Conservation (phyloP, 2,888 invertebrate species). For the Galeruca laticollis region DNA sequence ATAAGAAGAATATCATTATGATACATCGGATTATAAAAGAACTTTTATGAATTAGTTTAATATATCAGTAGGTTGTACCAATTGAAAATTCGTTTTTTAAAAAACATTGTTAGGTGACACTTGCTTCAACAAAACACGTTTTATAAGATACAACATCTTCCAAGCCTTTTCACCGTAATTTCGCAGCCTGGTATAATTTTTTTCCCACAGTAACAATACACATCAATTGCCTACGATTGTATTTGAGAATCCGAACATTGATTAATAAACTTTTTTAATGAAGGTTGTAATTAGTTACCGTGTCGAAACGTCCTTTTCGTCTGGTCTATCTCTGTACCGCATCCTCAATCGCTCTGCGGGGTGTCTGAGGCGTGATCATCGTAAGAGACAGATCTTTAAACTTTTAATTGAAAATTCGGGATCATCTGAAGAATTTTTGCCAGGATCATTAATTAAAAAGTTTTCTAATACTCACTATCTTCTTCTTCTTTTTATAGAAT, state of each 20-base stretch:
- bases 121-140: too few species aligned
- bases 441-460: slow-evolving; percentile 25
- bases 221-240: slow-evolving; percentile 60
- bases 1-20: too few species aligned
- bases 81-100: too few species aligned
- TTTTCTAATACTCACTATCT: slow-evolving; percentile 12
- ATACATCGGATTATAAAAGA: too few species aligned
- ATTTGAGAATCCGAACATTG: slow-evolving; percentile 65
- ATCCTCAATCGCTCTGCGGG: slow-evolving; percentile 26
- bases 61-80: too few species aligned
- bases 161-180: background rate
- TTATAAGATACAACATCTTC: background rate
- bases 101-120: too few species aligned
- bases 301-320: slow-evolving; percentile 25
- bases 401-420: slow-evolving; percentile 40
- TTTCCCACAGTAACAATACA: slow-evolving; percentile 54
- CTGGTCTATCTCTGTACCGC: slow-evolving; percentile 26
- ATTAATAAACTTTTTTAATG: slow-evolving; percentile 68
- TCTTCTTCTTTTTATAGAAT: slow-evolving; percentile 1
- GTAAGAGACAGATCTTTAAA: slow-evolving; percentile 34
- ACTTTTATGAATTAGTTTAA: too few species aligned
- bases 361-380: slow-evolving; percentile 21
- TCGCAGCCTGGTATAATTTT: background rate
- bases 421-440: slow-evolving; percentile 29
- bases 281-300: slow-evolving; percentile 66